Percentiles rank a stretch among this genome's conserved stretches.
Evolutionary conservation across 2,888 invertebrate species (phyloP).

Genomic region (Diogma glabrata): DNA sequence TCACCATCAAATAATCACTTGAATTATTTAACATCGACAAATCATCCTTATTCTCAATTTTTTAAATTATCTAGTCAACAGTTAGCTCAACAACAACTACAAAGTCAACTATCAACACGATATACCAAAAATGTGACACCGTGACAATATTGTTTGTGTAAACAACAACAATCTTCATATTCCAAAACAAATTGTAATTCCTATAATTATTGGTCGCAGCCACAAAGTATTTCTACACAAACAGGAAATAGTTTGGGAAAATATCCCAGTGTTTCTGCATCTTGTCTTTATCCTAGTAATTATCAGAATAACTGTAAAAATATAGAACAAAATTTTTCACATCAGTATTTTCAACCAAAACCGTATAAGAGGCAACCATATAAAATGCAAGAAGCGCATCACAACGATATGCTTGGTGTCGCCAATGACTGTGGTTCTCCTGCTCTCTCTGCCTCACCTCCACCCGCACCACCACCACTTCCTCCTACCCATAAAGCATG

Average conservation of each 20-base stretch:
- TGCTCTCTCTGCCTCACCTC: conserved; percentile 17
- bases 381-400: neutral
- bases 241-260: conserved; percentile 2
- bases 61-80: neutral
- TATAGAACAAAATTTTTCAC: neutral
- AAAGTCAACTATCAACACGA: neutral
- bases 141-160: conserved; percentile 11
- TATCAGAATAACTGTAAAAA: neutral
- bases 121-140: conserved; percentile 7
- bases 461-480: conserved; percentile 20
- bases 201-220: neutral
- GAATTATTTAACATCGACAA: conserved; percentile 7
- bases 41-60: neutral
- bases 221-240: neutral
- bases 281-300: conserved; percentile 2
- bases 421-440: conserved; percentile 11
- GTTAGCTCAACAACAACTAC: neutral
- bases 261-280: conserved; percentile 1
- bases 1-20: conserved; percentile 1
- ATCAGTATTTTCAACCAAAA: conserved; percentile 16
- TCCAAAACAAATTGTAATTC: neutral
- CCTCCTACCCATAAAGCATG: conserved; percentile 14
- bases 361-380: neutral
- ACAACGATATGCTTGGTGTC: conserved; percentile 2
- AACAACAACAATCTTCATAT: neutral